Percentiles rank a stretch among this genome's conserved stretches.
These are phyloP conservation scores for Selenia dentaria DNA, from an alignment of 2,888 invertebrate species.

Conservation along the genomic window DNA sequence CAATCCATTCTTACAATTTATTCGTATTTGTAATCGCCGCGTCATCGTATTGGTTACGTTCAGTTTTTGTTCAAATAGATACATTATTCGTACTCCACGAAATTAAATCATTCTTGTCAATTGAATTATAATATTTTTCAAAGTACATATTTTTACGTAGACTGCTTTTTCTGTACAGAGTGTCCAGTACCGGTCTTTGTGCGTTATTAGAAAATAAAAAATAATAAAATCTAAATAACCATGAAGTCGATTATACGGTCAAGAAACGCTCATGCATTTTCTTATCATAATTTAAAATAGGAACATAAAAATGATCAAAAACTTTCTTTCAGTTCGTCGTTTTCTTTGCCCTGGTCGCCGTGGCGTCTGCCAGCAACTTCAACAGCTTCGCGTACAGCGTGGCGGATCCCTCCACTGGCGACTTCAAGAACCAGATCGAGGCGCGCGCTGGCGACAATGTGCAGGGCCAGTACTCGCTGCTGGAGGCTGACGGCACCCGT, in stretches of 20 bases:
- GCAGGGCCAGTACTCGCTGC: conserved; percentile 80
- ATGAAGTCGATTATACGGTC: too few species aligned
- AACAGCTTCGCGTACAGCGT: conserved; percentile 82
- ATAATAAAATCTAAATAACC: too few species aligned
- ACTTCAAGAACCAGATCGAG: conserved; percentile 82
- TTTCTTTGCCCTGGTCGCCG: conserved; percentile 56
- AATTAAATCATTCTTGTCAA: background rate
- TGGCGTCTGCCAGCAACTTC: conserved; percentile 49
- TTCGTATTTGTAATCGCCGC: conserved; percentile 2
- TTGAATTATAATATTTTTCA: too few species aligned
- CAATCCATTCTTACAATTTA: conserved; percentile 6
- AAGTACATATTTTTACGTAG: too few species aligned
- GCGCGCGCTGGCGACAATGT: conserved; percentile 77
- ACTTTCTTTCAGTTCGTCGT: conserved; percentile 55
- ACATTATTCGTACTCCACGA: background rate
- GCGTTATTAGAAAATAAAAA: too few species aligned
- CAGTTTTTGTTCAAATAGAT: conserved; percentile 11
- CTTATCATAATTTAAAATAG: too few species aligned
- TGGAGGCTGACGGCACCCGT: conserved; percentile 80
- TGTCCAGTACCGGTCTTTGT: too few species aligned
- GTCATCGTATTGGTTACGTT: conserved; percentile 12
- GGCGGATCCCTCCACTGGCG: conserved; percentile 83
- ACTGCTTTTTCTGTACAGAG: too few species aligned
- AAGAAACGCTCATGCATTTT: too few species aligned
- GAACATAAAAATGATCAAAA: too few species aligned